These are phyloP conservation scores for Limnephilus lunatus DNA, from an alignment of 2,888 invertebrate genomes.

Conservation along the genomic window DNA sequence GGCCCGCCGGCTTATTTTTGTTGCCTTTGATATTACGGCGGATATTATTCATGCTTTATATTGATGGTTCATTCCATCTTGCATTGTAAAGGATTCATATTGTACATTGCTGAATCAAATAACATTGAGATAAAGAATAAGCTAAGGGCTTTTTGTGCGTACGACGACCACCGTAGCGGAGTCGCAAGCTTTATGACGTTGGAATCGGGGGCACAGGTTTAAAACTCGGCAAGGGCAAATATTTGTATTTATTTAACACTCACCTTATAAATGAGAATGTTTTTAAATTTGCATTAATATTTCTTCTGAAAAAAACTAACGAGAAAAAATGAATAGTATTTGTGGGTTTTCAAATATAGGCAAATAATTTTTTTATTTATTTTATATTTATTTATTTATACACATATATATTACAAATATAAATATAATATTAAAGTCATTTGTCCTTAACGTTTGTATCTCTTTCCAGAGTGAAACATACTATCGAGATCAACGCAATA, in stretches of 20 bases:
- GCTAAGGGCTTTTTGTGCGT: background rate
- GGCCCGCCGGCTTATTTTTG: background rate
- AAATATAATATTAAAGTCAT: too few species aligned
- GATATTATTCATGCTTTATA: conserved; percentile 20
- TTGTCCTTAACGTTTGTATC: too few species aligned
- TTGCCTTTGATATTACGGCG: conserved; percentile 15
- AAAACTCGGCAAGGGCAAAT: background rate
- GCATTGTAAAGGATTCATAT: conserved; percentile 9
- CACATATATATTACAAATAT: too few species aligned
- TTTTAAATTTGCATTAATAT: background rate
- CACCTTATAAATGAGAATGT: background rate
- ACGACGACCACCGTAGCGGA: background rate
- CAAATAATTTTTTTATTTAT: too few species aligned
- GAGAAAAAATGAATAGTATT: too few species aligned
- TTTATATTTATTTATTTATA: too few species aligned
- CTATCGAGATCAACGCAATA: too few species aligned
- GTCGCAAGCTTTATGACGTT: background rate
- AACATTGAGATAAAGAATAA: background rate
- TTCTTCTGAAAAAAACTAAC: background rate
- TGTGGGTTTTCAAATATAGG: too few species aligned
- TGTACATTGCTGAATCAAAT: background rate
- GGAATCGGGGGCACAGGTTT: background rate
- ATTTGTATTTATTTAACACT: background rate
- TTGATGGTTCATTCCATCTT: conserved; percentile 6
- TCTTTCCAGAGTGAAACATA: too few species aligned